Evolutionary conservation across 2,797 vertebrate species (phyloP).

Genomic region (Xenentodon cancila): DNA sequence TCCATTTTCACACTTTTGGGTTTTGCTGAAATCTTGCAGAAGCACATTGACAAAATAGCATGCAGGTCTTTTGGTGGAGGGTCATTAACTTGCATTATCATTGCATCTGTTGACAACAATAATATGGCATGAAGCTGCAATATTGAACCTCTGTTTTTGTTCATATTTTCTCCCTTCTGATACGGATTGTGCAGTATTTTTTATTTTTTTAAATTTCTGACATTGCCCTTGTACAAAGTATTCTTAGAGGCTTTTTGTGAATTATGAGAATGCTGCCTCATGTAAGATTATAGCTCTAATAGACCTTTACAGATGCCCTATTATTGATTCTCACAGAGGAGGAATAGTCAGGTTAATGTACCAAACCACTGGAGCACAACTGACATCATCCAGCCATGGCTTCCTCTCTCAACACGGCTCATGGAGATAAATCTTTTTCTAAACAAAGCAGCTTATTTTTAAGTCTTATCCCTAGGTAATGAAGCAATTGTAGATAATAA

Average conservation of each 20-base stretch:
- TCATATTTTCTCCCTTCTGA: conserved; percentile 19
- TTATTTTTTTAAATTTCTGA: conserved; percentile 36
- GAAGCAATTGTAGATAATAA: conserved; percentile 58
- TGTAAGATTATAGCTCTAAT: conserved; percentile 75
- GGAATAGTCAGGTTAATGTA: conserved; percentile 72
- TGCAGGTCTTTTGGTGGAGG: background rate
- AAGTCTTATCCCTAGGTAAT: conserved; percentile 36
- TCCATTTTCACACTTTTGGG: conserved; percentile 34
- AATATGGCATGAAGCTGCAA: conserved; percentile 1
- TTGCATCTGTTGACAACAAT: conserved; percentile 1
- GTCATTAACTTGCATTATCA: background rate
- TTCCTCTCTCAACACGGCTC: conserved; percentile 48
- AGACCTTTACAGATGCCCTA: conserved; percentile 70
- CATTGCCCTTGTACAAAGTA: conserved; percentile 73
- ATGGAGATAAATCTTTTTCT: conserved; percentile 68
- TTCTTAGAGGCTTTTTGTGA: conserved; percentile 61
- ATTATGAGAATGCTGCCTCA: conserved; percentile 65
- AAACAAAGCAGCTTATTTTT: conserved; percentile 61
- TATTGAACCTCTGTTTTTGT: conserved; percentile 9
- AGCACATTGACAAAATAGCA: conserved; percentile 10
- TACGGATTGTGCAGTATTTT: conserved; percentile 22
- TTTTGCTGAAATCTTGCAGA: conserved; percentile 29
- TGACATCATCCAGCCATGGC: conserved; percentile 65
- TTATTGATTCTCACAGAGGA: conserved; percentile 76
- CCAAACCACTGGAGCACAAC: conserved; percentile 71